A percentile compares a stretch with the other conserved stretches of the same genome.
phyloP scores from a whole-genome alignment of 2,113 vertebrate species.

The Varanus salvator region DNA sequence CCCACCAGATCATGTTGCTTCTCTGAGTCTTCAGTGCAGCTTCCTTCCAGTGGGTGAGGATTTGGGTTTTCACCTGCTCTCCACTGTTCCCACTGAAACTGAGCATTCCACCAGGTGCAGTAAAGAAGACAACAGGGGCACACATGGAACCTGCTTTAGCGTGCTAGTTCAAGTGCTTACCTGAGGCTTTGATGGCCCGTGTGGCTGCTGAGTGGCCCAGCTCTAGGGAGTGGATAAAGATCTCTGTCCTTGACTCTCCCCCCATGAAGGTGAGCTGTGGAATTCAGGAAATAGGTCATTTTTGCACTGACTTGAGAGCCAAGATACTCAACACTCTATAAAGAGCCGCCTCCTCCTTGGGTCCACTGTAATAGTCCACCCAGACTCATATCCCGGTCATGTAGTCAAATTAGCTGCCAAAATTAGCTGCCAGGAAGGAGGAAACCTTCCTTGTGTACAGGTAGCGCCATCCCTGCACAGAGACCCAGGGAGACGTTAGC shows the following conservation, averaged over 20 bases:
- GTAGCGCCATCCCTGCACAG: no score
- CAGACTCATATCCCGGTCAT: neutral
- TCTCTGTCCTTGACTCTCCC: conserved; percentile 89
- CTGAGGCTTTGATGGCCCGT: conserved; percentile 93
- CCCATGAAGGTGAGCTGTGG: conserved; percentile 88
- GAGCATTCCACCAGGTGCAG: neutral
- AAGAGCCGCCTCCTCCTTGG: neutral
- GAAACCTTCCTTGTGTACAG: neutral
- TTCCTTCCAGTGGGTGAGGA: neutral
- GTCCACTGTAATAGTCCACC: no score
- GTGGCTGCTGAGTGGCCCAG: conserved; percentile 92
- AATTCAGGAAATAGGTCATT: neutral
- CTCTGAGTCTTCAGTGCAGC: neutral
- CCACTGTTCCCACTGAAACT: neutral
- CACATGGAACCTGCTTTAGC: neutral
- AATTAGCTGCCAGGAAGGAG: neutral
- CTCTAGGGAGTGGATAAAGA: conserved; percentile 95
- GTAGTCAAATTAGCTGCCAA: neutral
- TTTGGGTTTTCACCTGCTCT: neutral
- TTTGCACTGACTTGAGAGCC: neutral
- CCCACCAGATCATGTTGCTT: neutral
- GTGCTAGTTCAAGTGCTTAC: conserved; percentile 69
- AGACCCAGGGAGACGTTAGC: neutral
- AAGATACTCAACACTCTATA: neutral
- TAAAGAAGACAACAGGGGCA: neutral